Base-by-base conservation (phyloP, 2,888 invertebrate genomes). In the Tetramorium bicarinatum region DNA sequence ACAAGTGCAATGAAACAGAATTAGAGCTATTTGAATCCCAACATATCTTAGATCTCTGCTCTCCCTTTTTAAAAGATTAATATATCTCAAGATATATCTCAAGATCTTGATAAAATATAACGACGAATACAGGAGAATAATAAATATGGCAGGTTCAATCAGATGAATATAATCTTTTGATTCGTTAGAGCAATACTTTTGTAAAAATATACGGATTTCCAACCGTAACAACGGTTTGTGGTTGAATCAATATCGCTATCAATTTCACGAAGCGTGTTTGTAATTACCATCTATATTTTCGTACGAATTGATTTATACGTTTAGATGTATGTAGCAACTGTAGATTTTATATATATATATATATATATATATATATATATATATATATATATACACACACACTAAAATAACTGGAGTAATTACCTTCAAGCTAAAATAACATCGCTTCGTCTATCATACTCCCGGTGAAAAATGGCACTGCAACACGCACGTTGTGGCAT, bases 371-470 rank as follows among this genome's bases (percentile, higher is more conserved):
- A 62, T 76, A 49, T 72, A 25, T 62, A 47, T 47, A 25, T 25
- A 18, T 15, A 9, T 25, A 9, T 56, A 25, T 25, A 25, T 38
- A 41, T 41, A 41, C 41, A 15, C 9, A 18, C 18, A 1, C 49
- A 18, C 34, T 21, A 77, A 77, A 77, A 77, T 77, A 77, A 67
- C 76, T 41, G 25, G n/a, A 67, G 67, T 67, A 66, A 77, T 77
- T 77, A 77, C 13, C 13, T 76, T 66, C 67, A 41, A 67, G 52
- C 52, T 67, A 67, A 67, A 77, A 52, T 67, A 77, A 66, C 52
- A 75, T 75, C 34, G 76, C 67, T 76, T 76, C 76, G 67, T 77
- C 54, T 52, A 77, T 41, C 76, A 67, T 67, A 66, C n/a, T 77
- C 29, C 3, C 21, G 9, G 8, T 77, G 76, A 77, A 77, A 77